Conservation (phyloP, 2,888 invertebrate species). For the Linnaemya vulpina region DNA sequence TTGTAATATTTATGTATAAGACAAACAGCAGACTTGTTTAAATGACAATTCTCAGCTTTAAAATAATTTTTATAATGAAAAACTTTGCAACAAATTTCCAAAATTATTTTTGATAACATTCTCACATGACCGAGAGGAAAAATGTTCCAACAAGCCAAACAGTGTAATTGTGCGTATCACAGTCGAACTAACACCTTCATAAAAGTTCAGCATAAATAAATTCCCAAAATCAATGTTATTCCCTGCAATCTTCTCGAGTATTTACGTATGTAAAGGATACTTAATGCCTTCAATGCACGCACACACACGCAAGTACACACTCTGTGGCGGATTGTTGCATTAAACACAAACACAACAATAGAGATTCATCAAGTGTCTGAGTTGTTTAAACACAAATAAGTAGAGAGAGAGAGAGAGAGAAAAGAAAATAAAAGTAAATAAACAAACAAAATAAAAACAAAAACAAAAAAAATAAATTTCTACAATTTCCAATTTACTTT, state of each 20-base stretch:
- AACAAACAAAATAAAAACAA: too few relatives aligned
- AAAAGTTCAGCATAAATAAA: background rate
- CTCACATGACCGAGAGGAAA: background rate
- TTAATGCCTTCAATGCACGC: constrained; percentile 30
- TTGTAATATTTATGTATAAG: too few relatives aligned
- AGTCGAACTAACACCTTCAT: background rate
- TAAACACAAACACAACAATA: constrained; percentile 41
- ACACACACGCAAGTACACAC: constrained; percentile 6
- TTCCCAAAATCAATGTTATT: constrained; percentile 51
- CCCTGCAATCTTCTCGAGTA: constrained; percentile 32
- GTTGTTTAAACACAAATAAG: constrained; percentile 35
- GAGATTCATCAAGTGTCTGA: constrained; percentile 49
- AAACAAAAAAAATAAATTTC: constrained; percentile 27
- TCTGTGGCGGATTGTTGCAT: constrained; percentile 7
- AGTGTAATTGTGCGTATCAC: background rate
- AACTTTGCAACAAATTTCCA: background rate
- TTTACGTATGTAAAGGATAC: constrained; percentile 19
- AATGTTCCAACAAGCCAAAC: background rate
- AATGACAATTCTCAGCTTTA: too few relatives aligned
- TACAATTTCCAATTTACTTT: constrained; percentile 70
- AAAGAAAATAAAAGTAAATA: background rate
- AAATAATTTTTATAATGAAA: background rate
- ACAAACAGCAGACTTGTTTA: too few relatives aligned
- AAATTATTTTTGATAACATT: background rate
- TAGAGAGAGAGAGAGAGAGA: background rate